Evolutionary conservation across 2,797 vertebrate genomes (phyloP).

Genomic region (Artibeus jamaicensis): DNA sequence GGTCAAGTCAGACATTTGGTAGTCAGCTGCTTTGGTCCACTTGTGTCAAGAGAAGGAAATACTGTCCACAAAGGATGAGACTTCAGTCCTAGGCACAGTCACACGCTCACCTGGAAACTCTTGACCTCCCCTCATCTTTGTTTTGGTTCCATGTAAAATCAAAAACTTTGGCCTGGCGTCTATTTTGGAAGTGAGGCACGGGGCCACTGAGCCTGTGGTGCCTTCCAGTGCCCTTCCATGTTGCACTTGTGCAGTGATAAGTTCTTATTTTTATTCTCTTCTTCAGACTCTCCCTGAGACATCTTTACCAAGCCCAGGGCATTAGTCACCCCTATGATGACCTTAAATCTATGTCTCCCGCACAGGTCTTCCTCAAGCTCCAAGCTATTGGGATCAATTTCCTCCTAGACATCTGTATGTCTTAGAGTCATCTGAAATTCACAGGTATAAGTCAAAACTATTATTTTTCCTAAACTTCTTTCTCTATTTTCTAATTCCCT

Average conservation of each 20-base stretch:
- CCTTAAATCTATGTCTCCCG: neutral
- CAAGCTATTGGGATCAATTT: neutral
- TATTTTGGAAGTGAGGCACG: neutral
- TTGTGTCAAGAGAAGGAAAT: neutral
- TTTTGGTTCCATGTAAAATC: neutral
- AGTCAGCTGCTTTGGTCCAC: neutral
- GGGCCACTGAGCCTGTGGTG: neutral
- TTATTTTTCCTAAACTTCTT: neutral
- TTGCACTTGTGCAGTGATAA: neutral
- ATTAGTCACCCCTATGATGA: neutral
- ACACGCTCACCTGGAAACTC: neutral
- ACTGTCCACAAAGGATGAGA: neutral
- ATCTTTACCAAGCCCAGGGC: neutral
- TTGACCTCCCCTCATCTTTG: neutral
- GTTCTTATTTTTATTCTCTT: neutral
- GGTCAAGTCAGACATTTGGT: neutral
- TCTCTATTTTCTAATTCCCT: neutral
- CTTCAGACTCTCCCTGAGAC: neutral
- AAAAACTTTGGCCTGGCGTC: neutral
- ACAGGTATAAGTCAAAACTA: neutral
- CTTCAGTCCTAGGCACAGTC: neutral
- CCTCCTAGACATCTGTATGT: neutral
- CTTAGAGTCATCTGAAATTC: neutral
- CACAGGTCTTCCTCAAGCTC: neutral
- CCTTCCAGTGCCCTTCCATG: neutral